A percentile compares a stretch with the other conserved stretches of the same genome.
Conservation (phyloP, 92 coral and sea anemone genomes). For the Epizoanthus scotinus region DNA sequence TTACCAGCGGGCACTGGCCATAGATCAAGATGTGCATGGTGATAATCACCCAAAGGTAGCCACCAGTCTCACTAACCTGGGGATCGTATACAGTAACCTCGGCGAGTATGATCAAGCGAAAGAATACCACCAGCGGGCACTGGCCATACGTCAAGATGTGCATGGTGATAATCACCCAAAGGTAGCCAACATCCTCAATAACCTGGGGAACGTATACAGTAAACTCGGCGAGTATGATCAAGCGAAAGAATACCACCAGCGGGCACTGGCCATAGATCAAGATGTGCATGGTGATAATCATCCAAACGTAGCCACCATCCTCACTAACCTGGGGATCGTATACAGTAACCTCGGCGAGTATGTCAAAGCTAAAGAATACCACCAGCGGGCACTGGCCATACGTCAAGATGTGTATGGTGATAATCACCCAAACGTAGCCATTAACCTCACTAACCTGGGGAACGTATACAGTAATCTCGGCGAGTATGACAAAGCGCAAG, state of each 20-base stretch:
- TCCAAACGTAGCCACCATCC: not conserved
- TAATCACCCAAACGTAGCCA: too few species aligned
- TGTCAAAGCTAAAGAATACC: not conserved
- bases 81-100: not conserved
- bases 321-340: not conserved
- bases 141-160: not conserved
- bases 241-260: constrained; percentile 11
- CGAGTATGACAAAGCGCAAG: too few species aligned
- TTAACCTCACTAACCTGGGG: too few species aligned
- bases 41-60: constrained; percentile 5
- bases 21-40: not conserved
- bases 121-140: not conserved
- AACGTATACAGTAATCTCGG: too few species aligned
- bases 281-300: not conserved
- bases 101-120: not conserved
- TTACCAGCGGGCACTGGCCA: not conserved
- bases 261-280: not conserved
- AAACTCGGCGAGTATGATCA: not conserved
- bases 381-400: not conserved
- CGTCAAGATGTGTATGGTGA: too few species aligned
- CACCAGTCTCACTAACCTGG: not conserved
- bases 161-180: not conserved
- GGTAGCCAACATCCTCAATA: not conserved
- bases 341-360: not conserved
- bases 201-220: not conserved